phyloP scores from a whole-genome alignment of 1,140 invertebrate species.

The Microplitis mediator region DNA sequence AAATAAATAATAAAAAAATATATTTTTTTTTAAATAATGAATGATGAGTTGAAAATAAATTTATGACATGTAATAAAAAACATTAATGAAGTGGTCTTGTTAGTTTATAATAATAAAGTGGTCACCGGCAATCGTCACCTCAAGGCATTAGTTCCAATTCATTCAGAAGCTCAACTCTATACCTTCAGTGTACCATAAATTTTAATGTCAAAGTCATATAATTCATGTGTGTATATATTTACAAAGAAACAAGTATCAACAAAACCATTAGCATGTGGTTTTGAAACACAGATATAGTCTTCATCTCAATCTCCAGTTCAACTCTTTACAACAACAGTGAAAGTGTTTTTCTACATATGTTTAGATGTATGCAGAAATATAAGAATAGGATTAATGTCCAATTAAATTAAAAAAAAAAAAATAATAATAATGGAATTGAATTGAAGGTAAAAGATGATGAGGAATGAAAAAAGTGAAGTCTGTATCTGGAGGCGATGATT shows the following conservation, averaged over 20 bases:
- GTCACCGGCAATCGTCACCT: constrained; percentile 13
- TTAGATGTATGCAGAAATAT: too few relatives aligned
- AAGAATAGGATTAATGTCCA: too few relatives aligned
- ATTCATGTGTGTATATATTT: not conserved
- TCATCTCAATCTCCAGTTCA: too few relatives aligned
- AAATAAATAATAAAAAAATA: not conserved
- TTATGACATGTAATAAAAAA: not conserved
- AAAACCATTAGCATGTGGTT: too few relatives aligned
- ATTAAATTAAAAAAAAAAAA: too few relatives aligned
- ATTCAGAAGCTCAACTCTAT: constrained; percentile 5
- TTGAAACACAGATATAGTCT: too few relatives aligned
- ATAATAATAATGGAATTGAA: too few relatives aligned
- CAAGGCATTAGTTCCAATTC: constrained; percentile 12
- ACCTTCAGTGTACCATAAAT: constrained; percentile 7
- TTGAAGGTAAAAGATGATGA: too few relatives aligned
- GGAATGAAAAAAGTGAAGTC: not conserved
- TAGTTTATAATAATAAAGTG: constrained; percentile 13
- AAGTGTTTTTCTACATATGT: too few relatives aligned
- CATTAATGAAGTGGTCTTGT: constrained; percentile 10
- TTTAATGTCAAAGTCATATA: constrained; percentile 4
- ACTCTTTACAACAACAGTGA: too few relatives aligned
- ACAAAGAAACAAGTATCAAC: not conserved
- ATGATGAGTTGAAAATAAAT: not conserved
- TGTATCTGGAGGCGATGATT: constrained; percentile 3
- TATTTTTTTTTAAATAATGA: too few relatives aligned